These are phyloP conservation scores for Gasterosteus aculeatus DNA, from an alignment of 2,113 vertebrate genomes.

Conservation along the genomic window DNA sequence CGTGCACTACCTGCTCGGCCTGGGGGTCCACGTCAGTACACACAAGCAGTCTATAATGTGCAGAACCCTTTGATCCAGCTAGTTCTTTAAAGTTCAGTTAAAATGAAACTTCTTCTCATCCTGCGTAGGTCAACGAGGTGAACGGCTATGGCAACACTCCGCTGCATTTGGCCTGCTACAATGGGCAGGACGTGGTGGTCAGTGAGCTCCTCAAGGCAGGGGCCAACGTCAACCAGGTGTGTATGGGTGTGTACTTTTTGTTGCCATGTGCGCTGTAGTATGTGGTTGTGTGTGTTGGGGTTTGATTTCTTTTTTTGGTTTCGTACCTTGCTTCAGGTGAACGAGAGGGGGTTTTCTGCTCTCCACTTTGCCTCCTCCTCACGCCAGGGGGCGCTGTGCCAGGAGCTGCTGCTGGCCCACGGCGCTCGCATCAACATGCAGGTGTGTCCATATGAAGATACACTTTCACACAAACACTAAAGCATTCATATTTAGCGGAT, in stretches of 20 bases:
- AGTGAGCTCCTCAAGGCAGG: slow-evolving; percentile 94
- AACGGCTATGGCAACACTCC: slow-evolving; percentile 95
- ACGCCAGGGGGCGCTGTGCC: slow-evolving; percentile 93
- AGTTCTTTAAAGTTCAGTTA: not conserved
- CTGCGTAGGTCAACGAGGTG: slow-evolving; percentile 89
- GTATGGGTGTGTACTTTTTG: not conserved
- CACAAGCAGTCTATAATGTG: not conserved
- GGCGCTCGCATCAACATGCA: slow-evolving; percentile 94
- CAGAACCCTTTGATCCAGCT: not conserved
- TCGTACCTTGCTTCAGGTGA: slow-evolving; percentile 74
- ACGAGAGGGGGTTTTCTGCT: slow-evolving; percentile 94
- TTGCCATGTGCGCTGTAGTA: not conserved
- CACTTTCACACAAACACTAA: not conserved
- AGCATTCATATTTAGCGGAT: not conserved
- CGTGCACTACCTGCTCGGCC: slow-evolving; percentile 94
- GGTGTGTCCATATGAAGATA: slow-evolving; percentile 77
- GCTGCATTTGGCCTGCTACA: slow-evolving; percentile 96
- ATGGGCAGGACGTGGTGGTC: slow-evolving; percentile 97
- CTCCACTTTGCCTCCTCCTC: slow-evolving; percentile 97
- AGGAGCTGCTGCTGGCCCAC: slow-evolving; percentile 92
- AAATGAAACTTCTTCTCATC: not conserved
- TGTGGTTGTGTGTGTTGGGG: not conserved
- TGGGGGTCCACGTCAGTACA: slow-evolving; percentile 91
- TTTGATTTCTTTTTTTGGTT: slow-evolving; percentile 5
- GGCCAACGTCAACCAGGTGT: slow-evolving; percentile 91